Evolutionary conservation across 1,140 invertebrate species (phyloP), one percentile per base, ranked within the genome.

Genomic region (Hycleus cichorii): DNA sequence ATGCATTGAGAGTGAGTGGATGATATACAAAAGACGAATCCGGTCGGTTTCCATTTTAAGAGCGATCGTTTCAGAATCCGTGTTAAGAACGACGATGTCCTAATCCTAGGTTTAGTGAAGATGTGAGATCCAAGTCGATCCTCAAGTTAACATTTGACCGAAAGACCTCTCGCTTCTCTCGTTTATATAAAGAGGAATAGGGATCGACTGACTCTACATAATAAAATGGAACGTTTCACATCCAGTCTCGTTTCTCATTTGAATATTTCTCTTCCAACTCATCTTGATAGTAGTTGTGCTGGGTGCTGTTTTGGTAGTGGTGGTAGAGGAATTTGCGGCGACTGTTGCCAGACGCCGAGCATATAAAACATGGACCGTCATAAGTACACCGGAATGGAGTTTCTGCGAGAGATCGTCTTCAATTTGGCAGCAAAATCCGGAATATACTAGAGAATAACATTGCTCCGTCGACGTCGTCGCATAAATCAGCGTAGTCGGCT

Each of bases 401-500:
- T 68, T 71, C 66, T 66, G 63, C 66, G 52, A 67, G 68, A 67
- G 67, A 70, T 71, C 67, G 68, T 69, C 69, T 70, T 66, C 69
- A 69, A 71, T 71, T 71, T 71, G 69, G 68, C 69, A 68, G 66
- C 69, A 68, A 71, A 71, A 70, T 71, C 68, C 69, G 62, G 66
- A 70, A 69, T 71, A 69, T 69, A 69, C 63, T 66, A 64, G 64
- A 64, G 67, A 69, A 69, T 65, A 69, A 69, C 64, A 64, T 60
- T 62, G 60, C 62, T 59, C 52, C 55, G 50, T 52, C 50, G 64
- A 63, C 61, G 57, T 52, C 53, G 64, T 55, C 47, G 52, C 55
- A 66, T 66, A 66, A 66, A 66, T 66, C 59, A 57, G 27, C 43
- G 48, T 27, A 45, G 25, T 39, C 58, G 58, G 58, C 58, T 60